Base-by-base conservation (phyloP, 2,113 vertebrate species). In the Echinops telfairi region DNA sequence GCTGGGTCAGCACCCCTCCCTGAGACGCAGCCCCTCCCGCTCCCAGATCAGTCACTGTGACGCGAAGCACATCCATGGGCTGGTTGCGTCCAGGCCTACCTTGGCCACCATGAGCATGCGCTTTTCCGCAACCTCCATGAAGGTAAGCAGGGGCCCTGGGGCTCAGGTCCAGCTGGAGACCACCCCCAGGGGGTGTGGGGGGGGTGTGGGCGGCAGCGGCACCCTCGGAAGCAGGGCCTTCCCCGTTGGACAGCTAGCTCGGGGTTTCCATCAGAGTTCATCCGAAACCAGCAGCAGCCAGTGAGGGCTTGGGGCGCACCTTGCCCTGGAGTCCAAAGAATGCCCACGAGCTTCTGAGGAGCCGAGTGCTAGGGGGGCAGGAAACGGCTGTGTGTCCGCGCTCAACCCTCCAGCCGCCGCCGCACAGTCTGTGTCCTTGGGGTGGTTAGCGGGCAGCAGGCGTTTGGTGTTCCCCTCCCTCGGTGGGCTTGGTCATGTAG, bases 1-100 rank as follows among this genome's bases (percentile, higher is more conserved):
- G n/a, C n/a, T n/a, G n/a, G n/a, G n/a, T n/a, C n/a, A n/a, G n/a
- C n/a, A n/a, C n/a, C 36, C 64, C 64, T 29, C 38, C 80, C 91
- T 93, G 89, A 94, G 60, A 75, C 27, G 3, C 4, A 29, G 29
- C 47, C 83, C 14, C 83, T 90, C n/a, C 85, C 95, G 89, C 83
- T 75, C 97, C 88, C 82, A 99, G 99, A 99, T 99, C 97, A 99
- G 95, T 64, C 98, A 99, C 87, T 99, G 99, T 98, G 98, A 98
- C 84, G 98, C 99, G 36, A 98, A 98, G 95, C 98, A 98, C 95
- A 98, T 99, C 73, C 97, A 66, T 80, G 99, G 99, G 16, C 96
- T 99, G 94, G 98, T 99, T 5, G 98, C 98, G 29, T 98, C 99
- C 19, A 99, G 98, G 92, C 97, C 98, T 2, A 98, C 98, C 22